phyloP scores from a whole-genome alignment of 2,797 vertebrate species.

The Gadopsis bispinosus region DNA sequence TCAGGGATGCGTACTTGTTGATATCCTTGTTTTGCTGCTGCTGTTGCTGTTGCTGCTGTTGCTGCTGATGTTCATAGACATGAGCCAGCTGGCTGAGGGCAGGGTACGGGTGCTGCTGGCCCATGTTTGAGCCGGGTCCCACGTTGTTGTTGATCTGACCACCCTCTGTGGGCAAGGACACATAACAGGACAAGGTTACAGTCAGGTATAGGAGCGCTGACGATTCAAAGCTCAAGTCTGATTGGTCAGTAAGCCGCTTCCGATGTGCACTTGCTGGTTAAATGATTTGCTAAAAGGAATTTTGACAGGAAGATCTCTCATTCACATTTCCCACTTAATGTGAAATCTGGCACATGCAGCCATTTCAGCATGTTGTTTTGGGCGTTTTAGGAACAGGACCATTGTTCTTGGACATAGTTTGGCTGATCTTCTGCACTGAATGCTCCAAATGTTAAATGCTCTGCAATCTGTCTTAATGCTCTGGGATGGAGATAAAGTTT shows the following conservation, averaged over 20 bases:
- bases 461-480: background rate
- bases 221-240: background rate
- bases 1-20: constrained; percentile 97
- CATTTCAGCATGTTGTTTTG: background rate
- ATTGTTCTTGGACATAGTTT: constrained; percentile 3
- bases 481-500: background rate
- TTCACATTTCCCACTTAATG: background rate
- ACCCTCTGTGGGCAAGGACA: constrained; percentile 84
- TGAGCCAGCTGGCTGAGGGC: constrained; percentile 94
- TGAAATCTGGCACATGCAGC: background rate
- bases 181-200: constrained; percentile 36
- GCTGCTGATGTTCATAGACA: constrained; percentile 93
- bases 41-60: constrained; percentile 33
- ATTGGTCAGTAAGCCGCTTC: background rate
- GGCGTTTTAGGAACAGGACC: background rate
- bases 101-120: constrained; percentile 93
- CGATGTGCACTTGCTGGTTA: background rate
- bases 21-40: constrained; percentile 90
- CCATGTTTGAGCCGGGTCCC: constrained; percentile 88
- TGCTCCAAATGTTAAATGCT: background rate
- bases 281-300: constrained; percentile 7
- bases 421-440: background rate
- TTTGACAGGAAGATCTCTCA: background rate
- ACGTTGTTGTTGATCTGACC: constrained; percentile 95
- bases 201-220: background rate